Evolutionary conservation across 2,888 invertebrate genomes (phyloP), one percentile per base, ranked within the genome.

Genomic region (Sarcophaga carnaria): DNA sequence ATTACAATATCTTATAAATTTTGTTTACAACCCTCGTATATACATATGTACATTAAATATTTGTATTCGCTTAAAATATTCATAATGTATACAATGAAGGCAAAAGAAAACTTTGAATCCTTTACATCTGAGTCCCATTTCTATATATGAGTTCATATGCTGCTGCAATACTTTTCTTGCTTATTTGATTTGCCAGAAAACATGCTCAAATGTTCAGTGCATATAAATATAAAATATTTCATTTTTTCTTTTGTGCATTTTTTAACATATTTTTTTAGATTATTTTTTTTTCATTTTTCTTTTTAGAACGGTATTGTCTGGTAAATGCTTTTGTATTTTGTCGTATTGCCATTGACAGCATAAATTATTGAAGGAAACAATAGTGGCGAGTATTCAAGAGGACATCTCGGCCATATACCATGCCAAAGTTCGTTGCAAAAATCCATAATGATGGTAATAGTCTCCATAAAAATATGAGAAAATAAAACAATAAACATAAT

Each of bases 291-390:
- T 25, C 22, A 4, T 47, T 62, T 22, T 4, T 45, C n/a, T 80
- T 67, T 14, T 45, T 63, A 63, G 25, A 60, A 78, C 27, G 11
- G 59, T 64, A 82, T 76, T 76, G 76, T 76, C 82, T 82, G 20
- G 8, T 10, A 47, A 83, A 22, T 59, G 72, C 27, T 45, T 74
- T 49, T 37, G 20, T 49, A 66, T 63, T 54, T 72, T 74, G 67
- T 69, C 70, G 63, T 83, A 70, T 79, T 79, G 49, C 69, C 79
- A 79, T 74, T 79, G 78, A 79, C 74, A 79, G 83, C 45, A 83
- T 83, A 83, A 83, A 83, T 83, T 83, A 79, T 79, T 49, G 70
- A 83, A 17, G 64, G 63, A 79, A 74, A 79, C 70, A 83, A 79
- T 69, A 74, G 72, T 54, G 17, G 54, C 54, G 54, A 54, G 17